A percentile compares a stretch with the other conserved stretches of the same genome.
phyloP scores from a whole-genome alignment of 2,888 invertebrate genomes.

The Volucella inanis region DNA sequence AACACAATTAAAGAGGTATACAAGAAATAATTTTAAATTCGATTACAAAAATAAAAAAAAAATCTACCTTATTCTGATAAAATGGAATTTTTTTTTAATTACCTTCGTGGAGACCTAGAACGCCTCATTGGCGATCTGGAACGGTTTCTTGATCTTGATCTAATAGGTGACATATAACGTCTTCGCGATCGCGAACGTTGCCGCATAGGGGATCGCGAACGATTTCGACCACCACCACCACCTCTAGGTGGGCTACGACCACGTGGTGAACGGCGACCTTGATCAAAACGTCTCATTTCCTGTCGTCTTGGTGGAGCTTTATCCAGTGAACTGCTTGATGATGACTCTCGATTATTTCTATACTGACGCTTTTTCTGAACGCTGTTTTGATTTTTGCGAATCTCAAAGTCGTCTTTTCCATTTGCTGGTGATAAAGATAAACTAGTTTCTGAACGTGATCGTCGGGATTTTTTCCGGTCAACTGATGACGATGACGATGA shows the following conservation, averaged over 20 bases:
- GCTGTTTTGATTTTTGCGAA: constrained; percentile 90
- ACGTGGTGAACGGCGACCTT: constrained; percentile 76
- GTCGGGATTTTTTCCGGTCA: constrained; percentile 82
- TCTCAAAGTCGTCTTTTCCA: constrained; percentile 87
- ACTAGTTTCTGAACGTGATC: constrained; percentile 82
- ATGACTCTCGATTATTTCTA: constrained; percentile 92
- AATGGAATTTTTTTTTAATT: constrained; percentile 39
- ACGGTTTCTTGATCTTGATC: constrained; percentile 81
- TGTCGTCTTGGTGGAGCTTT: constrained; percentile 76
- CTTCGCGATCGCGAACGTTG: constrained; percentile 81
- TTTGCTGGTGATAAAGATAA: constrained; percentile 81
- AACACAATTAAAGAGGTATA: too few species aligned
- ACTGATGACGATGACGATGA: constrained; percentile 78
- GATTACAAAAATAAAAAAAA: background rate
- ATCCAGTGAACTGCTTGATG: constrained; percentile 85
- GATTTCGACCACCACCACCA: constrained; percentile 68
- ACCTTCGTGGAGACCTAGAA: constrained; percentile 82
- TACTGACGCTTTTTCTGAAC: constrained; percentile 95
- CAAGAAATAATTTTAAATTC: too few species aligned
- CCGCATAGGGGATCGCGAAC: constrained; percentile 63
- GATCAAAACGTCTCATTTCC: constrained; percentile 76
- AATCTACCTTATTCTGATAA: background rate
- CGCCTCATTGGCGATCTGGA: constrained; percentile 81
- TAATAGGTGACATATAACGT: constrained; percentile 79
- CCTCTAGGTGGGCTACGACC: constrained; percentile 78